Conservation (phyloP, 2,888 invertebrate species). For the Altica lythri region DNA sequence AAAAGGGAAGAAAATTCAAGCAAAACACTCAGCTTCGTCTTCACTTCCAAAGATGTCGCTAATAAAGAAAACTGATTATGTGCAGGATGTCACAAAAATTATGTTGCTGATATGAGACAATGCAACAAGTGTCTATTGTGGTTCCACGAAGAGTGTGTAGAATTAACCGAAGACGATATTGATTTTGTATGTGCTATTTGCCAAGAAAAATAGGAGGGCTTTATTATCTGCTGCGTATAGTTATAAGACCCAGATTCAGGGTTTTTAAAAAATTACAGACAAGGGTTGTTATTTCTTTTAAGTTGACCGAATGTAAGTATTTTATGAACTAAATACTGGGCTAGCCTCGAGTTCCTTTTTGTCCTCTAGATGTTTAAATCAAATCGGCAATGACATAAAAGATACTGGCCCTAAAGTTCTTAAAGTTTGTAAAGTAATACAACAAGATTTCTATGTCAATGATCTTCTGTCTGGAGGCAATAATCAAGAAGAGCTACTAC, state of each 20-base stretch:
- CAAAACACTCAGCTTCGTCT: neutral
- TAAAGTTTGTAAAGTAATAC: neutral
- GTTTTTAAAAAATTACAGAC: slow-evolving; percentile 9
- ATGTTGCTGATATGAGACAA: slow-evolving; percentile 6
- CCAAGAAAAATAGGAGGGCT: slow-evolving; percentile 1
- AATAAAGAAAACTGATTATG: slow-evolving; percentile 2
- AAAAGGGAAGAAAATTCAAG: neutral
- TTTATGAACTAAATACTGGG: neutral
- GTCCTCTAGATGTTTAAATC: slow-evolving; percentile 12
- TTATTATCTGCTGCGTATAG: slow-evolving; percentile 7
- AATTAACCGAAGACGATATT: slow-evolving; percentile 11
- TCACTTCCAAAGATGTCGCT: neutral
- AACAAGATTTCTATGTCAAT: slow-evolving; percentile 2
- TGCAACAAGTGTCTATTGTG: neutral
- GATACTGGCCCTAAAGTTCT: neutral
- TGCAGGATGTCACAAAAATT: slow-evolving; percentile 4
- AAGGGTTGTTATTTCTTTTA: too few relatives aligned
- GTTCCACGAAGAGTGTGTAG: slow-evolving; percentile 18
- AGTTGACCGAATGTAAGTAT: neutral
- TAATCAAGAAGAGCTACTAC: neutral
- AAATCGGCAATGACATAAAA: too few relatives aligned
- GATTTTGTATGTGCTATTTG: slow-evolving; percentile 14
- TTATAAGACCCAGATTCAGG: slow-evolving; percentile 2
- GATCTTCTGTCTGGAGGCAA: slow-evolving; percentile 1
- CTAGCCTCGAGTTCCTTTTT: slow-evolving; percentile 15